These are phyloP conservation scores for Platypus cylindrus DNA, from an alignment of 2,888 invertebrate genomes.

Conservation along the genomic window DNA sequence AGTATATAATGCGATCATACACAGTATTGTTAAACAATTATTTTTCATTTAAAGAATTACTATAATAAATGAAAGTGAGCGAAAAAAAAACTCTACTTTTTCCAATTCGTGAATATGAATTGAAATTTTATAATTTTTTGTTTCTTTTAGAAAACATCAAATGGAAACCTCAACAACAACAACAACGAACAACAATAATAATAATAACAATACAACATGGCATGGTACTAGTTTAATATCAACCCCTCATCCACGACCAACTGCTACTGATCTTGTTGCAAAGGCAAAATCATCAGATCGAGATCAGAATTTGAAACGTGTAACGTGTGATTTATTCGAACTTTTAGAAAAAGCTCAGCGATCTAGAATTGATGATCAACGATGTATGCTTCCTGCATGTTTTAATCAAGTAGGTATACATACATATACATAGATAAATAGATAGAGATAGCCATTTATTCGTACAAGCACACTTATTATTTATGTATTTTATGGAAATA, in stretches of 20 bases:
- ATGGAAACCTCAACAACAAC: slow-evolving; percentile 33
- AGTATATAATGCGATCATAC: too few relatives aligned
- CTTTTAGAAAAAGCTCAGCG: slow-evolving; percentile 88
- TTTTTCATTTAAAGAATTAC: too few relatives aligned
- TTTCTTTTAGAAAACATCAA: slow-evolving; percentile 46
- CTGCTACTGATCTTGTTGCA: slow-evolving; percentile 9
- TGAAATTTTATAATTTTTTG: neutral
- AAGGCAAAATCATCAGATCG: slow-evolving; percentile 14
- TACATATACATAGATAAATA: neutral
- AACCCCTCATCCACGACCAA: slow-evolving; percentile 3
- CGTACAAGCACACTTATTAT: too few relatives aligned
- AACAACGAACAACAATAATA: too few relatives aligned
- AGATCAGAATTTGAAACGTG: slow-evolving; percentile 40
- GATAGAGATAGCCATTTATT: neutral
- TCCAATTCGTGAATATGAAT: too few relatives aligned
- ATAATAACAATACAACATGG: slow-evolving; percentile 32
- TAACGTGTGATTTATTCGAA: slow-evolving; percentile 75
- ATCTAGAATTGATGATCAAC: slow-evolving; percentile 91
- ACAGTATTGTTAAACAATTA: too few relatives aligned
- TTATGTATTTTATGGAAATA: neutral
- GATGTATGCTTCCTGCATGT: slow-evolving; percentile 87
- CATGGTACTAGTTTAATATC: slow-evolving; percentile 25
- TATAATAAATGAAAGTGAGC: too few relatives aligned
- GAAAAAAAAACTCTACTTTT: too few relatives aligned
- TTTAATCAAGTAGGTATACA: slow-evolving; percentile 62